Percentiles rank a stretch among this genome's conserved stretches.
Evolutionary conservation across 1,140 invertebrate species (phyloP).

Genomic region (Anthonomus grandis): DNA sequence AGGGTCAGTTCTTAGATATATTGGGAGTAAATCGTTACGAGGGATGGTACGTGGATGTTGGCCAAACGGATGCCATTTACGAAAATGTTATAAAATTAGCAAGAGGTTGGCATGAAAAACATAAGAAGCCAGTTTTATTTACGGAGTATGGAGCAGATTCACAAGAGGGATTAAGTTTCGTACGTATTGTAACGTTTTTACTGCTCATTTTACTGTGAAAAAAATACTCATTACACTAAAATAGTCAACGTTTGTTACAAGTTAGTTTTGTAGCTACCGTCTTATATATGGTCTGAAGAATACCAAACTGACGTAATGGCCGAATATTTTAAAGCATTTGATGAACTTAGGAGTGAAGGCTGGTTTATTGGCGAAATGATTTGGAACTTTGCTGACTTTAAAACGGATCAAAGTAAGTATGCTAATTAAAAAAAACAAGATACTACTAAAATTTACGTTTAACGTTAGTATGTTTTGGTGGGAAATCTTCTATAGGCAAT

Average conservation of each 20-base stretch:
- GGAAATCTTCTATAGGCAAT: no score
- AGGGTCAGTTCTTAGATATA: slow-evolving; percentile 75
- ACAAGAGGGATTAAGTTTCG: slow-evolving; percentile 75
- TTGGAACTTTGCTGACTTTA: slow-evolving; percentile 87
- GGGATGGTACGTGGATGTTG: slow-evolving; percentile 87
- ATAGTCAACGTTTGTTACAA: no score
- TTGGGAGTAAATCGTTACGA: slow-evolving; percentile 94
- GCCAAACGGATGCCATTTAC: slow-evolving; percentile 74
- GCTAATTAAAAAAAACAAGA: neutral
- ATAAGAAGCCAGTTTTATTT: slow-evolving; percentile 88
- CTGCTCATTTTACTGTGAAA: neutral
- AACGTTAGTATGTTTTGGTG: no score
- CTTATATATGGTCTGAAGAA: slow-evolving; percentile 90
- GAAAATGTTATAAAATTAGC: slow-evolving; percentile 71
- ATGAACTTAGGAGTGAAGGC: slow-evolving; percentile 66
- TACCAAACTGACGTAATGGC: slow-evolving; percentile 83
- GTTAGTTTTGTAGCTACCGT: slow-evolving; percentile 34
- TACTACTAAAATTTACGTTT: no score
- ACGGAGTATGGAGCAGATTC: slow-evolving; percentile 95
- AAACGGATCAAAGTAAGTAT: slow-evolving; percentile 36
- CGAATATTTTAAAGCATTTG: slow-evolving; percentile 88
- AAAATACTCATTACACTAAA: no score
- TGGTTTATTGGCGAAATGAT: slow-evolving; percentile 95
- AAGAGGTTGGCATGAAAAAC: slow-evolving; percentile 72
- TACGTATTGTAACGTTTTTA: no score